phyloP scores from a whole-genome alignment of 2,797 vertebrate genomes.

The Poeciliopsis paucimaculata region DNA sequence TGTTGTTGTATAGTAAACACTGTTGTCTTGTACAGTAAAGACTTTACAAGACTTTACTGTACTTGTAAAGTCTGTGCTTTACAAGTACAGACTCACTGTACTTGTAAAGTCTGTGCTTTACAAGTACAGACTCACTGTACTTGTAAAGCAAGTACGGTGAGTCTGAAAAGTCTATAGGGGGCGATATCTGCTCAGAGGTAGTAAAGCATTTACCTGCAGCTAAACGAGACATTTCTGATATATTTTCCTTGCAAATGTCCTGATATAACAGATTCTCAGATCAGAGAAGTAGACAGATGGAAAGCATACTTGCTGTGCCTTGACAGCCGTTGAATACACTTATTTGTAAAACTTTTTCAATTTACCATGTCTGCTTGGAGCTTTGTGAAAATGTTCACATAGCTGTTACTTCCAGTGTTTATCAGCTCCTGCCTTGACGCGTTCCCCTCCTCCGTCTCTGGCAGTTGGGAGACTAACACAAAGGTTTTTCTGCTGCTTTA shows the following conservation, averaged over 20 bases:
- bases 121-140: no score
- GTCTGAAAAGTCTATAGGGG: not conserved
- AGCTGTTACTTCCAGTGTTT: not conserved
- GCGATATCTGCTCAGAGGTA: slow-evolving; percentile 9
- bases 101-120: no score
- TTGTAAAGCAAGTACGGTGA: not conserved
- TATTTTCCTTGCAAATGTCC: slow-evolving; percentile 2
- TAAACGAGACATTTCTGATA: not conserved
- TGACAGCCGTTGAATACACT: slow-evolving; percentile 10
- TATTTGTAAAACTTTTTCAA: not conserved
- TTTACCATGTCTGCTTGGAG: not conserved
- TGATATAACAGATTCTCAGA: not conserved
- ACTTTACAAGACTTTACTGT: no score
- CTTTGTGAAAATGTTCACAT: not conserved
- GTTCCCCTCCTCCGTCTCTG: not conserved
- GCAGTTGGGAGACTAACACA: not conserved
- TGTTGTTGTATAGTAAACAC: no score
- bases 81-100: no score
- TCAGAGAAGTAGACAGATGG: not conserved
- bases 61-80: no score
- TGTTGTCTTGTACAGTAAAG: no score
- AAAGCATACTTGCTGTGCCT: not conserved
- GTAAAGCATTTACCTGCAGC: not conserved
- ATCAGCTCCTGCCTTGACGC: not conserved
- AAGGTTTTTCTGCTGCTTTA: not conserved